Evolutionary conservation across 2,797 vertebrate species (phyloP).

Genomic region (Sitta carolinensis): DNA sequence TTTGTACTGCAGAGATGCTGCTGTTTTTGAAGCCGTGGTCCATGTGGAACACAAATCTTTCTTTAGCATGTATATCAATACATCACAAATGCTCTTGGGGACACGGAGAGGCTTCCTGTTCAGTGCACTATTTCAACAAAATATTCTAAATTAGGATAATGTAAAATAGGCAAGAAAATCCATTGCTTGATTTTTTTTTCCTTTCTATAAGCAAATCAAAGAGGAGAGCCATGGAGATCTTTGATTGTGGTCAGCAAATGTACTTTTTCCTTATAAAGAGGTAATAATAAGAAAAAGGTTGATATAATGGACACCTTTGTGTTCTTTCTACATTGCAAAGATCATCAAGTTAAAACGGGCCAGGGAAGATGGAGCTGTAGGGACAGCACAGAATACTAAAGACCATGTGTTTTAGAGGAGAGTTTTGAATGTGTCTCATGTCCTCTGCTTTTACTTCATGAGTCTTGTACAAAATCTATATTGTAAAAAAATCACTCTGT

Average conservation of each 20-base stretch:
- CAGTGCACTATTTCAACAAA: neutral
- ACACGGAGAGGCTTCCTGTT: neutral
- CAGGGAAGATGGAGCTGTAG: neutral
- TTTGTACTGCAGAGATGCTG: slow-evolving; percentile 1
- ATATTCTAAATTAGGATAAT: neutral
- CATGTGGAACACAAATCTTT: neutral
- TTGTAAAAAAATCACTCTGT: neutral
- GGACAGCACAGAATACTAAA: neutral
- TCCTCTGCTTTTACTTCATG: neutral
- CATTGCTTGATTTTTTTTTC: neutral
- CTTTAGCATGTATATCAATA: slow-evolving; percentile 27
- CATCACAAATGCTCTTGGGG: neutral
- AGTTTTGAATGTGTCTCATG: neutral
- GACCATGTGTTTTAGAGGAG: neutral
- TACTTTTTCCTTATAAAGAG: neutral
- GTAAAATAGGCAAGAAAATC: neutral
- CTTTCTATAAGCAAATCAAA: neutral
- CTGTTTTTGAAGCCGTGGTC: neutral
- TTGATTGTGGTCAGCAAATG: neutral
- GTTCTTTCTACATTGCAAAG: neutral
- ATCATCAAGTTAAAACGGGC: neutral
- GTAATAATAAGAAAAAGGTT: neutral
- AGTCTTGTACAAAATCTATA: neutral
- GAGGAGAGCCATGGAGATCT: neutral
- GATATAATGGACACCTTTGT: neutral